Conservation (phyloP, 1,140 invertebrate species). For the Saccostrea cuccullata region DNA sequence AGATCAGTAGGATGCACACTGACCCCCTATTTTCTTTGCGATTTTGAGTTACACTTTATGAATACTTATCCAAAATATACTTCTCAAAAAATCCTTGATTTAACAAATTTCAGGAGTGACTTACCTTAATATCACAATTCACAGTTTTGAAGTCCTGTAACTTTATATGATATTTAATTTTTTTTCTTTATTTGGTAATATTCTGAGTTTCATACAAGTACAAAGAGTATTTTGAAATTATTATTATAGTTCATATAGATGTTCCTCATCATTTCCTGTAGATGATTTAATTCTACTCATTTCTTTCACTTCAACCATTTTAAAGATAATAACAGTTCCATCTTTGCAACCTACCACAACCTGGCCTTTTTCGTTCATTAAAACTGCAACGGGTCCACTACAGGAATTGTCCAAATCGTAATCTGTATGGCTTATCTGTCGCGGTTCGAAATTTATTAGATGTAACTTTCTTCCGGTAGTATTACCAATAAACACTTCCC, state of each 20-base stretch:
- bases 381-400: background rate
- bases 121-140: too few relatives aligned
- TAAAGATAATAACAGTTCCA: background rate
- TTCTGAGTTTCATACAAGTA: too few relatives aligned
- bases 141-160: too few relatives aligned
- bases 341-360: background rate
- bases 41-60: too few relatives aligned
- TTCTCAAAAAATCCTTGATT: too few relatives aligned
- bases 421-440: background rate
- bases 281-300: background rate
- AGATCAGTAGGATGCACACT: too few relatives aligned
- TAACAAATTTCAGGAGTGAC: too few relatives aligned
- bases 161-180: too few relatives aligned
- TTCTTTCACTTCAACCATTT: background rate
- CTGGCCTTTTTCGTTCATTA: background rate
- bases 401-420: background rate
- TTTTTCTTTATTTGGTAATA: too few relatives aligned
- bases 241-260: background rate
- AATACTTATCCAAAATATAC: too few relatives aligned
- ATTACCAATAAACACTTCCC: background rate
- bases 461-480: background rate
- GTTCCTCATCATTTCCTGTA: background rate
- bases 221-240: too few relatives aligned
- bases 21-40: too few relatives aligned
- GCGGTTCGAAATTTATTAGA: background rate